These are phyloP conservation scores for Dendroctonus valens DNA, from an alignment of 1,140 invertebrate species.

Conservation along the genomic window DNA sequence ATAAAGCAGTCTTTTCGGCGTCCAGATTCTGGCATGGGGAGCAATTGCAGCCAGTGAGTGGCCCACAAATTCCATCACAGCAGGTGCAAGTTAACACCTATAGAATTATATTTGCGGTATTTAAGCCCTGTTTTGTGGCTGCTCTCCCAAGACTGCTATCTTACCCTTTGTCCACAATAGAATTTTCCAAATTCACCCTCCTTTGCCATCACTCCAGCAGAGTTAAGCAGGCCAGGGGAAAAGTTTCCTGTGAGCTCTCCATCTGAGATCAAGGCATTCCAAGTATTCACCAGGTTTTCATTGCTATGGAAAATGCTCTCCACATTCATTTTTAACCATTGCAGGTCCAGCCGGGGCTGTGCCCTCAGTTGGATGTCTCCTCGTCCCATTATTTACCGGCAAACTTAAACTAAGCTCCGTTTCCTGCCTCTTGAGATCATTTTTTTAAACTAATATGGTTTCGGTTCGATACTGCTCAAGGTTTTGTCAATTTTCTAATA, in stretches of 20 bases:
- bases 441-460: no score
- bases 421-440: no score
- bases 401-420: background rate
- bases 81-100: slow-evolving; percentile 74
- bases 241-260: slow-evolving; percentile 74
- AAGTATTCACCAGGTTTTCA: slow-evolving; percentile 69
- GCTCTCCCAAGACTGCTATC: background rate
- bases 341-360: slow-evolving; percentile 63
- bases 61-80: slow-evolving; percentile 84
- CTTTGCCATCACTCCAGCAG: slow-evolving; percentile 71
- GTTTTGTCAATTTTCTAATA: no score
- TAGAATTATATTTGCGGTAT: slow-evolving; percentile 22
- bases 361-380: slow-evolving; percentile 50
- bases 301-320: slow-evolving; percentile 62
- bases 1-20: slow-evolving; percentile 62
- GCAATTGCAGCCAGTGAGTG: slow-evolving; percentile 81
- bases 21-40: slow-evolving; percentile 74
- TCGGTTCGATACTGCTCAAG: no score
- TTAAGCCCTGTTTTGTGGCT: background rate
- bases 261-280: slow-evolving; percentile 83
- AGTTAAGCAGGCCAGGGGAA: slow-evolving; percentile 71
- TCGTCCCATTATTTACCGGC: slow-evolving; percentile 40
- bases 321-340: slow-evolving; percentile 77
- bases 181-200: slow-evolving; percentile 80
- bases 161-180: slow-evolving; percentile 77